Percentiles rank a stretch among this genome's conserved stretches.
Conservation (phyloP, 2,888 invertebrate species). For the Drosophila tripunctata region DNA sequence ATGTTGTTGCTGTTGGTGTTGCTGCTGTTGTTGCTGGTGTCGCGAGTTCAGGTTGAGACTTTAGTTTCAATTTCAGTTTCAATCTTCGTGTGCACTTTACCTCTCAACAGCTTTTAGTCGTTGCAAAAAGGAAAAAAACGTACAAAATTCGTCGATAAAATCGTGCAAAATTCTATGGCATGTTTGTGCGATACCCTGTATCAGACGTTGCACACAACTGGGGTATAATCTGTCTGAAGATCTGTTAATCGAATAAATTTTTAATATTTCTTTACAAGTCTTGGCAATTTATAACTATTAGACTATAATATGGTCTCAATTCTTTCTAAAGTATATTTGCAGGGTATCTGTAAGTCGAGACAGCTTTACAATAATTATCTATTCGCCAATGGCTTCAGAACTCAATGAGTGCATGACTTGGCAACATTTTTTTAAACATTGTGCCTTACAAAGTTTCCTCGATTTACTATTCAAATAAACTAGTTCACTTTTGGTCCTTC, state of each 20-base stretch:
- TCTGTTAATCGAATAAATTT: too few species aligned
- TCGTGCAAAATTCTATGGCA: conserved; percentile 53
- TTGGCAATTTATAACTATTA: too few species aligned
- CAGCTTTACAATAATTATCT: too few species aligned
- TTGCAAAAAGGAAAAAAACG: conserved; percentile 36
- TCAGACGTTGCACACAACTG: neutral
- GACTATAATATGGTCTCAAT: too few species aligned
- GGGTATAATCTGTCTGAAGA: neutral
- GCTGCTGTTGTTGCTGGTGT: conserved; percentile 26
- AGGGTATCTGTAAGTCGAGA: conserved; percentile 3
- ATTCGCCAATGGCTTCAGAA: neutral
- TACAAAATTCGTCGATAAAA: conserved; percentile 48
- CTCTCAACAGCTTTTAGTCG: conserved; percentile 16
- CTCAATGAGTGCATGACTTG: too few species aligned
- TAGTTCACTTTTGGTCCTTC: too few species aligned
- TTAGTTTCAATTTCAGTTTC: conserved; percentile 27
- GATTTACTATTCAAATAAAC: too few species aligned
- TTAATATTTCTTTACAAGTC: too few species aligned
- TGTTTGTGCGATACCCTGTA: conserved; percentile 28
- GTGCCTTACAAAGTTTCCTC: too few species aligned
- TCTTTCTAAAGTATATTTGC: neutral
- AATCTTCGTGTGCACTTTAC: conserved; percentile 44
- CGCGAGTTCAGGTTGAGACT: conserved; percentile 34
- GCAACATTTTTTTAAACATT: too few species aligned
- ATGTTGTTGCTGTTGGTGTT: conserved; percentile 24